phyloP scores from a whole-genome alignment of 2,888 invertebrate species.

The Monoplex corrugatus region DNA sequence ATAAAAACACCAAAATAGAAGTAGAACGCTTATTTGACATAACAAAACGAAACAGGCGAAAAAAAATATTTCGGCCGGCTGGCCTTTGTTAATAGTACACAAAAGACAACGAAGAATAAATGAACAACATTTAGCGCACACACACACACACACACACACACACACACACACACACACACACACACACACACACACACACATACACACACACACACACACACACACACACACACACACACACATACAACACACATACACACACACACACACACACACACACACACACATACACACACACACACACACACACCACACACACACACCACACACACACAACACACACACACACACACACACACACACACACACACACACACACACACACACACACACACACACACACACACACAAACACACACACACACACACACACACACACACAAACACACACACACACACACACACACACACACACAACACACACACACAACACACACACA shows the following conservation, averaged over 20 bases:
- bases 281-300: not conserved
- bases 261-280: not conserved
- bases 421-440: not conserved
- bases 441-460: not conserved
- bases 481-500: too few species aligned
- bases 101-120: too few species aligned
- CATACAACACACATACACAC: not conserved
- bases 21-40: too few species aligned
- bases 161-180: constrained; percentile 27
- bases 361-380: not conserved
- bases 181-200: constrained; percentile 28
- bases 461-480: not conserved
- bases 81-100: too few species aligned
- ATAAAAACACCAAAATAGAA: too few species aligned
- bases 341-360: not conserved
- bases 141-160: not conserved
- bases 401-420: constrained; percentile 25
- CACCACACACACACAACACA: not conserved
- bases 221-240: not conserved
- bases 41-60: too few species aligned
- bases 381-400: constrained; percentile 4
- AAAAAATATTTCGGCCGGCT: too few species aligned
- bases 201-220: not conserved
- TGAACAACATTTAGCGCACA: too few species aligned
- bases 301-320: not conserved